These are phyloP conservation scores for Conops quadrifasciatus DNA, from an alignment of 2,888 invertebrate species.

Conservation along the genomic window DNA sequence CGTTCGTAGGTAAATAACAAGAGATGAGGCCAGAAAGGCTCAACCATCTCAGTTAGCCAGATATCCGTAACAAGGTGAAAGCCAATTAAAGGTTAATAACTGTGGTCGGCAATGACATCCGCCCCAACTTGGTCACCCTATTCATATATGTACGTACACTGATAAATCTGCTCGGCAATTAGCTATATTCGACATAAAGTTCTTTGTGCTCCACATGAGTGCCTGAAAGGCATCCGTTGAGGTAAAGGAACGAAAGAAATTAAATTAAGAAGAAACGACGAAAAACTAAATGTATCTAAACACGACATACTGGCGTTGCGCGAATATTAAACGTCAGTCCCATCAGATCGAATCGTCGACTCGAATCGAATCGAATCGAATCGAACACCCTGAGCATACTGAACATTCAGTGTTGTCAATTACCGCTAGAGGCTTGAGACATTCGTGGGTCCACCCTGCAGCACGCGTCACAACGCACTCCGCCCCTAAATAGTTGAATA, in stretches of 20 bases:
- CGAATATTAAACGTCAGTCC: slow-evolving; percentile 26
- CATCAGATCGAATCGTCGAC: neutral
- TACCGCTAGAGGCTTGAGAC: slow-evolving; percentile 21
- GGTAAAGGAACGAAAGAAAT: slow-evolving; percentile 49
- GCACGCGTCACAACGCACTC: neutral
- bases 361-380: too few species aligned
- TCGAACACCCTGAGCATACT: slow-evolving; percentile 1
- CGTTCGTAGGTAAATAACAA: too few species aligned
- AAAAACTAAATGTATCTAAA: slow-evolving; percentile 20
- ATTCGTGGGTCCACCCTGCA: neutral
- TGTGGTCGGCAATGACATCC: too few species aligned
- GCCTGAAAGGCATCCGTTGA: slow-evolving; percentile 59
- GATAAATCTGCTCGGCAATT: too few species aligned
- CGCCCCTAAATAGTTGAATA: slow-evolving; percentile 37
- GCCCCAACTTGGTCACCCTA: too few species aligned
- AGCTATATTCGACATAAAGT: too few species aligned
- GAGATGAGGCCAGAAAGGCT: too few species aligned
- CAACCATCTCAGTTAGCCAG: neutral
- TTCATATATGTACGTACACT: neutral
- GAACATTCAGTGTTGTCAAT: slow-evolving; percentile 19
- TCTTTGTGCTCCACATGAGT: slow-evolving; percentile 48
- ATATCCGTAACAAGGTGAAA: neutral
- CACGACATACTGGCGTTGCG: slow-evolving; percentile 15
- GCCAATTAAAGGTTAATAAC: slow-evolving; percentile 7
- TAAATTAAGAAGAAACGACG: slow-evolving; percentile 21